These are phyloP conservation scores for Bubo scandiacus DNA, from an alignment of 2,113 vertebrate species.

Conservation along the genomic window DNA sequence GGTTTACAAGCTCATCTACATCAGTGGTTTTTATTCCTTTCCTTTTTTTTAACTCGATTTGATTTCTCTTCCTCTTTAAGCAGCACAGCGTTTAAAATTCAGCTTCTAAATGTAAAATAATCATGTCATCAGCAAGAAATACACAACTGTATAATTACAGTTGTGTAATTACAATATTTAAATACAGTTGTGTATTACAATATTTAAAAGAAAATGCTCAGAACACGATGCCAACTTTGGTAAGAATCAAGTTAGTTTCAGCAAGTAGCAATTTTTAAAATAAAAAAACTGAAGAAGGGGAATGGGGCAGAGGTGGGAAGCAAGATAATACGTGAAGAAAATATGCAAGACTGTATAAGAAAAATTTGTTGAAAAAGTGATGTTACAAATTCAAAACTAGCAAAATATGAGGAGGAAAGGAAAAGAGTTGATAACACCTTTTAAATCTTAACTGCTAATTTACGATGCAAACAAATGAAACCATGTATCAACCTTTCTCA, in stretches of 20 bases:
- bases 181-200: neutral
- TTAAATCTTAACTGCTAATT: neutral
- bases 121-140: neutral
- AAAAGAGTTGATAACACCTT: neutral
- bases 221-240: neutral
- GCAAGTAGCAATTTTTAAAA: neutral
- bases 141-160: neutral
- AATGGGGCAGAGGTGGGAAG: neutral
- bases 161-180: neutral
- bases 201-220: neutral
- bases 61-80: neutral
- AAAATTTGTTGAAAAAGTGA: neutral
- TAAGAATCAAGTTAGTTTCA: neutral
- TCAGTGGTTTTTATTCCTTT: neutral
- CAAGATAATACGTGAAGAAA: neutral
- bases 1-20: neutral
- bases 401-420: neutral
- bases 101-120: neutral
- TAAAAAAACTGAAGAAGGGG: neutral
- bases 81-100: neutral
- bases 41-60: neutral
- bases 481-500: neutral
- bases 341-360: neutral
- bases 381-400: neutral
- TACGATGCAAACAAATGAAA: neutral